These are phyloP conservation scores for Busseola fusca DNA, from an alignment of 2,888 invertebrate species.

Conservation along the genomic window DNA sequence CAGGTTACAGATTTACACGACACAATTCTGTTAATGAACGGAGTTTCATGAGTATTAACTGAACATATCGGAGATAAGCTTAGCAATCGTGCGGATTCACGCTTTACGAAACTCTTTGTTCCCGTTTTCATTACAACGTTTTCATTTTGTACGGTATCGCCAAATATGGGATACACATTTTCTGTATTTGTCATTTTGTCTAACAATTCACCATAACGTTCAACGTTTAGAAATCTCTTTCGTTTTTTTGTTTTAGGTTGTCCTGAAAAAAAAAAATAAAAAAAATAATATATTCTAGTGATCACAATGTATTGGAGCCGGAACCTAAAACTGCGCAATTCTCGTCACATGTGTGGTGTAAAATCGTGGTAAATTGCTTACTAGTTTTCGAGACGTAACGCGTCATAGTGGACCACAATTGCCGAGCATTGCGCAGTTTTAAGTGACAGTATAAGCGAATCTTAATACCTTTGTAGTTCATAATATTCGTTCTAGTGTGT, in stretches of 20 bases:
- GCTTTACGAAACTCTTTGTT: slow-evolving; percentile 13
- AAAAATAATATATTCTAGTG: neutral
- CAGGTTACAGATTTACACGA: slow-evolving; percentile 59
- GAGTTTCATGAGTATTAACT: slow-evolving; percentile 66
- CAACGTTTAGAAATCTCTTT: slow-evolving; percentile 3
- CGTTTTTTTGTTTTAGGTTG: slow-evolving; percentile 8
- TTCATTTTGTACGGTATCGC: neutral
- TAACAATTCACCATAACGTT: slow-evolving; percentile 30
- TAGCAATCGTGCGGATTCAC: slow-evolving; percentile 62
- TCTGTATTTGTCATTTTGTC: slow-evolving; percentile 64
- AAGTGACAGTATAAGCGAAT: neutral
- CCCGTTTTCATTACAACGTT: neutral
- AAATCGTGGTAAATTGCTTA: neutral
- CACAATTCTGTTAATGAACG: slow-evolving; percentile 26
- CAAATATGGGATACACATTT: slow-evolving; percentile 22
- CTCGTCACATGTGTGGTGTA: neutral
- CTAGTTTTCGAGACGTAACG: neutral
- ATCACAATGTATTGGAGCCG: neutral
- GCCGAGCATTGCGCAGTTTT: slow-evolving; percentile 1
- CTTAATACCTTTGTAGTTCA: slow-evolving; percentile 19
- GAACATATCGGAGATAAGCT: slow-evolving; percentile 74
- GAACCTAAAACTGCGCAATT: slow-evolving; percentile 8
- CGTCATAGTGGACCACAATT: neutral
- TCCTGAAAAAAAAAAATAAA: slow-evolving; percentile 47
- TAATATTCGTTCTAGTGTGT: slow-evolving; percentile 12